These are phyloP conservation scores for Carterocephalus palaemon DNA, from an alignment of 2,888 invertebrate species.

Conservation along the genomic window DNA sequence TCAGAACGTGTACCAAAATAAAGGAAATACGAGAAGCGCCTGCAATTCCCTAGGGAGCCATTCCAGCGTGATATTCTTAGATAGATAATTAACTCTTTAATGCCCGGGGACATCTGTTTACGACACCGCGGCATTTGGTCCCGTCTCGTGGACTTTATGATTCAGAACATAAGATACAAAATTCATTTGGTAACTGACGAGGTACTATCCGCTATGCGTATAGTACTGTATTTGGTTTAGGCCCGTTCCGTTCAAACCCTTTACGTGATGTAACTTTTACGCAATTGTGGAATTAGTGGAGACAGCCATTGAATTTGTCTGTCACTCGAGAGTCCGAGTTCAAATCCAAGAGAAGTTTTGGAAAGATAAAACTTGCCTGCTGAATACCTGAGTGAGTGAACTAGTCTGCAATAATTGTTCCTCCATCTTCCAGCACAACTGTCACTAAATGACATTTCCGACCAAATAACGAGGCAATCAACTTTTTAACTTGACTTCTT, in stretches of 20 bases:
- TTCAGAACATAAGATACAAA: not conserved
- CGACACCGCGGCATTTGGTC: constrained; percentile 32
- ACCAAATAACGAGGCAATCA: too few relatives aligned
- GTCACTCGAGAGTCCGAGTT: too few relatives aligned
- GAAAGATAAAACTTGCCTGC: too few relatives aligned
- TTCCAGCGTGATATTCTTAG: constrained; percentile 63
- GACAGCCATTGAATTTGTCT: too few relatives aligned
- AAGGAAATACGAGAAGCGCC: constrained; percentile 41
- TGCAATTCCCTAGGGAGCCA: constrained; percentile 65
- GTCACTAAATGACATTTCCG: too few relatives aligned
- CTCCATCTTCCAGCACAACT: too few relatives aligned
- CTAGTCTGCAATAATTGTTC: too few relatives aligned
- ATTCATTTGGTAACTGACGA: not conserved
- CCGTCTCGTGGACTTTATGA: constrained; percentile 4
- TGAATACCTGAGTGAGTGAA: too few relatives aligned
- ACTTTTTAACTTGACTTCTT: too few relatives aligned
- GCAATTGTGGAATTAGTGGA: not conserved
- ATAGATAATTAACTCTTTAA: constrained; percentile 74
- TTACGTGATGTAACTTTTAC: not conserved
- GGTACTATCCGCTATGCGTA: not conserved
- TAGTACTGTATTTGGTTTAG: not conserved
- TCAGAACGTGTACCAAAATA: constrained; percentile 30
- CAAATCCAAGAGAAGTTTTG: too few relatives aligned
- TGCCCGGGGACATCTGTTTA: constrained; percentile 69
- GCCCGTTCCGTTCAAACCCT: not conserved